These are phyloP conservation scores for Caenorhabditis auriculariae DNA, from an alignment of 2,888 invertebrate genomes.

Conservation along the genomic window DNA sequence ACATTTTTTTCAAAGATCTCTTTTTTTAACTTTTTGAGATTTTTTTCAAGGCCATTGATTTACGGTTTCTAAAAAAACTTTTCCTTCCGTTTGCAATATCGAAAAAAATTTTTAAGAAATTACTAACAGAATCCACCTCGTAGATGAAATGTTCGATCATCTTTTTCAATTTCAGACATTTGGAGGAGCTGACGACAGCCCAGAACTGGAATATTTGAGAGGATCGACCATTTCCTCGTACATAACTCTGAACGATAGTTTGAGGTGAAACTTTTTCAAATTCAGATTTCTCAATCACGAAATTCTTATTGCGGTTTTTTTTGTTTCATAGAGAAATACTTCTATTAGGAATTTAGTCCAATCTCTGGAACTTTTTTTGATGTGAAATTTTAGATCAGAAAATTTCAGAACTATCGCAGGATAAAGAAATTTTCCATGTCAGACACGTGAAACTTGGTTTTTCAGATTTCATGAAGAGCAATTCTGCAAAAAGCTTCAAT, in stretches of 20 bases:
- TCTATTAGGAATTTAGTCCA: neutral
- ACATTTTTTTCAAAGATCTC: too few relatives aligned
- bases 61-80: too few relatives aligned
- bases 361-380: too few relatives aligned
- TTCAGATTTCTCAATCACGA: neutral
- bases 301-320: neutral
- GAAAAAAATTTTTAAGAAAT: too few relatives aligned
- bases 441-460: neutral
- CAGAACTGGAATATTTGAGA: conserved; percentile 49
- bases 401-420: too few relatives aligned
- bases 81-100: too few relatives aligned
- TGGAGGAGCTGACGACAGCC: conserved; percentile 44
- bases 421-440: too few relatives aligned
- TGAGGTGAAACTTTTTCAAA: conserved; percentile 30
- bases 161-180: conserved; percentile 39
- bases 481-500: conserved; percentile 46
- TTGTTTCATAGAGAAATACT: neutral
- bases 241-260: conserved; percentile 54
- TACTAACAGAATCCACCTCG: too few relatives aligned
- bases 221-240: conserved; percentile 55
- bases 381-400: too few relatives aligned
- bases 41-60: too few relatives aligned
- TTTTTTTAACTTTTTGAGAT: too few relatives aligned
- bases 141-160: too few relatives aligned
- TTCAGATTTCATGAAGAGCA: conserved; percentile 56